phyloP scores from a whole-genome alignment of 2,113 vertebrate species.

The Poecilia latipinna region DNA sequence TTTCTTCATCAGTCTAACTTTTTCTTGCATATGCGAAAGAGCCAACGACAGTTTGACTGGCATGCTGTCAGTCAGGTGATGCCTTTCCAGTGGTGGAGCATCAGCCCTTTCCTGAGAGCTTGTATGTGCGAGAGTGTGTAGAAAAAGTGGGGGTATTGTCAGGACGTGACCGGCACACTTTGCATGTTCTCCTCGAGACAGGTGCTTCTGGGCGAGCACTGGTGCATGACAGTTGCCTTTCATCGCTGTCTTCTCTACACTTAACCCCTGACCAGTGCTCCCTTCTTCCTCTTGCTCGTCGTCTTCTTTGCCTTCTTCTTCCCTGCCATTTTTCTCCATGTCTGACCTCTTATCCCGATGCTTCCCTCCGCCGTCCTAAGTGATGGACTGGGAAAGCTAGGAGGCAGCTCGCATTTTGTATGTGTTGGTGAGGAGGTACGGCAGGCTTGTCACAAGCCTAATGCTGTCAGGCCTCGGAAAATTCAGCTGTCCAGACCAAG shows the following conservation, averaged over 20 bases:
- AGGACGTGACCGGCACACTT: conserved; percentile 87
- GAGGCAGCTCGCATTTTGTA: conserved; percentile 44
- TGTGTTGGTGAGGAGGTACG: conserved; percentile 69
- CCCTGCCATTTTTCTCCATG: conserved; percentile 66
- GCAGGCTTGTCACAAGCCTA: conserved; percentile 88
- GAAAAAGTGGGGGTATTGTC: conserved; percentile 65
- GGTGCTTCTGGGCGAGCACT: conserved; percentile 86
- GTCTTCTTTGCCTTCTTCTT: conserved; percentile 63
- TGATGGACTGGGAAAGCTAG: conserved; percentile 86
- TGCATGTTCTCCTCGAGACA: conserved; percentile 91
- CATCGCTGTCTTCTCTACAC: conserved; percentile 91
- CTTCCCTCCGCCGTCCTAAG: conserved; percentile 82
- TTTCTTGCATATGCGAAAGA: conserved; percentile 88
- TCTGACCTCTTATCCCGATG: conserved; percentile 79
- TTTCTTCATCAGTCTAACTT: conserved; percentile 81
- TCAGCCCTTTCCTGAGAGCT: conserved; percentile 84
- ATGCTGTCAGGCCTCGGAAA: conserved; percentile 85
- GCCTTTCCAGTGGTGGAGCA: conserved; percentile 84
- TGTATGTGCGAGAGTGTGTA: conserved; percentile 71
- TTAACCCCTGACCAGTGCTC: conserved; percentile 93
- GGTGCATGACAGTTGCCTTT: conserved; percentile 99
- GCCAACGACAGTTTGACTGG: conserved; percentile 89
- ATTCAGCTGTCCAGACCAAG: conserved; percentile 80
- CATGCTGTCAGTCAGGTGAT: conserved; percentile 92
- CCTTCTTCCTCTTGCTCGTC: conserved; percentile 50